Conservation (phyloP, 2,113 vertebrate genomes). For the Isurus oxyrinchus region DNA sequence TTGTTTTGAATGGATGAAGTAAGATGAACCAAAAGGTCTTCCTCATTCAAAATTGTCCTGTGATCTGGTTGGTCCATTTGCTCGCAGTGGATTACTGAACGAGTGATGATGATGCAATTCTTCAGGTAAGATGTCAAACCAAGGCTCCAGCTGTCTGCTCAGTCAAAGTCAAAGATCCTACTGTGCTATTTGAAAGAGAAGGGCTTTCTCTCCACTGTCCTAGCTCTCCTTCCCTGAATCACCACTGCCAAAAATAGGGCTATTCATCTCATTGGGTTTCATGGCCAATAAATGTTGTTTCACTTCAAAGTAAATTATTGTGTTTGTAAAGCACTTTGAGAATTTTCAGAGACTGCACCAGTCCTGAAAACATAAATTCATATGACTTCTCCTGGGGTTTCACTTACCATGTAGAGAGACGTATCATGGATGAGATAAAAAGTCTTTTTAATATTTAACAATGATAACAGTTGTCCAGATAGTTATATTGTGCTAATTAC, state of each 20-base stretch:
- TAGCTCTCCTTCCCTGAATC: neutral
- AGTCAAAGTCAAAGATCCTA: neutral
- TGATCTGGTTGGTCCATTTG: no score
- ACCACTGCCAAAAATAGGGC: neutral
- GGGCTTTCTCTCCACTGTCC: neutral
- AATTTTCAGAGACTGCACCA: neutral
- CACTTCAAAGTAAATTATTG: neutral
- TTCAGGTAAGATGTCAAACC: no score
- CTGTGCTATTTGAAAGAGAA: neutral
- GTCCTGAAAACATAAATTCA: neutral
- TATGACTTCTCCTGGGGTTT: neutral
- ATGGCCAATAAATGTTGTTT: neutral
- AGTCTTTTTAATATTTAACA: no score
- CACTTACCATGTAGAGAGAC: neutral
- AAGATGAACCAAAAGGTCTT: no score
- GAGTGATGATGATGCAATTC: neutral
- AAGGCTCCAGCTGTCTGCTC: neutral
- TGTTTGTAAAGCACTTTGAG: neutral
- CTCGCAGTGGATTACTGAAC: no score
- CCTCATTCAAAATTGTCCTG: no score
- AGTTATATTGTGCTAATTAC: no score
- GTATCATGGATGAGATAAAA: neutral
- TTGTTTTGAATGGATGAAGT: no score
- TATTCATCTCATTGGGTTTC: no score
- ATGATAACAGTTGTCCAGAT: neutral